phyloP scores from a whole-genome alignment of 2,797 vertebrate genomes.

The Silurus aristotelis region DNA sequence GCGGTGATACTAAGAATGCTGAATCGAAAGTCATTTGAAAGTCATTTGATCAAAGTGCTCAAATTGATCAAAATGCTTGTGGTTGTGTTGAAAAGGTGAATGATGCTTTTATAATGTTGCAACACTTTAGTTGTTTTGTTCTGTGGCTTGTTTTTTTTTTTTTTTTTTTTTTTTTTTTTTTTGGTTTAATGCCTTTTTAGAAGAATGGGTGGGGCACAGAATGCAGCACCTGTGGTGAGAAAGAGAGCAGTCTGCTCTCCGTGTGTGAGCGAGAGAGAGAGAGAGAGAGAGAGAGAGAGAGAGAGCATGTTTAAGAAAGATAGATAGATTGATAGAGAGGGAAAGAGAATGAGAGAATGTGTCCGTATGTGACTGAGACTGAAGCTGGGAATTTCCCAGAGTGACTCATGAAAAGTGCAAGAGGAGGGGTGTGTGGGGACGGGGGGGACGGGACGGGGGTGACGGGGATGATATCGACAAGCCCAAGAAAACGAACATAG shows the following conservation, averaged over 20 bases:
- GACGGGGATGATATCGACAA: background rate
- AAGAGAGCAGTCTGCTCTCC: background rate
- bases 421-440: slow-evolving; percentile 20
- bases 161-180: background rate
- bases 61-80: too few relatives aligned
- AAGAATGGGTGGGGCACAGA: slow-evolving; percentile 34
- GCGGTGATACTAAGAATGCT: too few relatives aligned
- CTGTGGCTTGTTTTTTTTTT: slow-evolving; percentile 10
- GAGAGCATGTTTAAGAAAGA: too few relatives aligned
- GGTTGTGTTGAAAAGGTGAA: background rate
- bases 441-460: slow-evolving; percentile 23
- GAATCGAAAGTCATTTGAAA: too few relatives aligned
- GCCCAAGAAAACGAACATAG: slow-evolving; percentile 23
- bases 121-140: slow-evolving; percentile 11
- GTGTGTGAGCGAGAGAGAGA: slow-evolving; percentile 12
- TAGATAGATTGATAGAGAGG: too few relatives aligned
- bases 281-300: background rate
- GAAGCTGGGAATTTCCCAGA: slow-evolving; percentile 79
- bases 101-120: background rate
- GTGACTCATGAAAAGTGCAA: slow-evolving; percentile 69
- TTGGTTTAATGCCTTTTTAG: slow-evolving; percentile 34
- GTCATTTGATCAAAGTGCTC: too few relatives aligned
- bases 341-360: background rate
- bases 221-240: slow-evolving; percentile 48
- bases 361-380: slow-evolving; percentile 50